Evolutionary conservation across 2,888 invertebrate genomes (phyloP), one percentile per base, ranked within the genome.

Genomic region (Homarus gammarus): DNA sequence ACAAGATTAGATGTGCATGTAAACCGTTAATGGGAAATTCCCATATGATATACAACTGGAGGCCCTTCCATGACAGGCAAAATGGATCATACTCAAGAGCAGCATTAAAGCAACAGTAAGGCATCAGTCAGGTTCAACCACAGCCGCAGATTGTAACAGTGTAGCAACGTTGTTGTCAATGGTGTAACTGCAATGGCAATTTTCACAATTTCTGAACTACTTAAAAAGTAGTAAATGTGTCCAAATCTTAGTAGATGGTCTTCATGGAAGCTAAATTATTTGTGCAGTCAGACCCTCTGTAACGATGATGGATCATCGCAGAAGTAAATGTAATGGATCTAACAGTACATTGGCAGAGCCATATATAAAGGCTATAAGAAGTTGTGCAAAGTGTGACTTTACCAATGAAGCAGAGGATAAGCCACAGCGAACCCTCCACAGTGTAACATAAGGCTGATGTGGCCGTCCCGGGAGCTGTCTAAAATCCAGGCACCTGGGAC

Each of bases 401-500:
- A 72, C 70, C 70, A 22, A 79, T 70, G 44, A 31, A 83, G 70
- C 79, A 78, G 68, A 70, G 70, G 86, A 86, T 79, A 86, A 84
- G 73, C 73, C 84, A 86, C 70, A 86, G 86, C 79, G 51, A 86
- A 86, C 86, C 86, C 86, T 86, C 86, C 86, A 86, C 78, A 79
- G 78, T 86, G 78, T 83, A 77, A 88, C 83, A 82, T 75, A 83
- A 88, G 68, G 75, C 81, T 88, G 75, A 83, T 88, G 87, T 72
- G 82, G 87, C 75, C 72, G 64, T 81, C 87, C 83, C 83, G 64
- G 75, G 64, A 85, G 87, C 83, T 88, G 87, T 88, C 77, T 38
- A 56, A 68, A 56, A 33, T 73, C 83, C 82, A 83, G 75, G 87
- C 51, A 79, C 51, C 61, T 88, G 87, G 87, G 87, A 88, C 83